These are phyloP conservation scores for Latrodectus hesperus DNA, from an alignment of 2,888 invertebrate genomes.

Conservation along the genomic window DNA sequence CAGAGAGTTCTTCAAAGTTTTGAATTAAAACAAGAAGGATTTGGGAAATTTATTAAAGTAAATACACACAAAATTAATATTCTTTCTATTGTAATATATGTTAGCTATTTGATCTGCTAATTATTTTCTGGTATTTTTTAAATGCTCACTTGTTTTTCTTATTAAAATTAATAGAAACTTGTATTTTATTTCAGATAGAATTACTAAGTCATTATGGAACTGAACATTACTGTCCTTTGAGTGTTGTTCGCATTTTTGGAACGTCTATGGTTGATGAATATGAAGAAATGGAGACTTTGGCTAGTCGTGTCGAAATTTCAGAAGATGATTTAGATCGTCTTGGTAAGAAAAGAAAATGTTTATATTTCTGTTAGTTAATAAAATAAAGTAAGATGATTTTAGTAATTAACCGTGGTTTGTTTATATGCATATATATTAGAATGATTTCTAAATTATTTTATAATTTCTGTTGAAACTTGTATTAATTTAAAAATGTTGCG, in stretches of 20 bases:
- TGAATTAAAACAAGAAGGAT: conserved; percentile 83
- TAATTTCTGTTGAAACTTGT: too few species aligned
- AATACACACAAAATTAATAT: neutral
- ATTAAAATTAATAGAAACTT: neutral
- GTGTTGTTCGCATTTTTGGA: conserved; percentile 94
- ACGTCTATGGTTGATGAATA: conserved; percentile 84
- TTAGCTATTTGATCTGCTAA: neutral
- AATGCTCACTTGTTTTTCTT: neutral
- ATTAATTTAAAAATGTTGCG: too few species aligned
- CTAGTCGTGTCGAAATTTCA: conserved; percentile 34
- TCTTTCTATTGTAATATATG: neutral
- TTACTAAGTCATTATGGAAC: conserved; percentile 94
- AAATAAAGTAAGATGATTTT: neutral
- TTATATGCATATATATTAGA: too few species aligned
- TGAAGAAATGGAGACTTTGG: conserved; percentile 71
- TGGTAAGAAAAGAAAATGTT: conserved; percentile 48
- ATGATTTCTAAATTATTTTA: too few species aligned
- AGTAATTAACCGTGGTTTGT: neutral
- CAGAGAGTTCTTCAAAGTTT: conserved; percentile 91
- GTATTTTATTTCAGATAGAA: conserved; percentile 78
- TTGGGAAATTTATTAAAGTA: conserved; percentile 91
- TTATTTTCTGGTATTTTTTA: neutral
- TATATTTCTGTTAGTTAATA: neutral
- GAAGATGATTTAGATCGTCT: conserved; percentile 79
- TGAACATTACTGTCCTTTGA: conserved; percentile 98